phyloP scores from a whole-genome alignment of 2,888 invertebrate species.

The Hoplodrina ambigua region DNA sequence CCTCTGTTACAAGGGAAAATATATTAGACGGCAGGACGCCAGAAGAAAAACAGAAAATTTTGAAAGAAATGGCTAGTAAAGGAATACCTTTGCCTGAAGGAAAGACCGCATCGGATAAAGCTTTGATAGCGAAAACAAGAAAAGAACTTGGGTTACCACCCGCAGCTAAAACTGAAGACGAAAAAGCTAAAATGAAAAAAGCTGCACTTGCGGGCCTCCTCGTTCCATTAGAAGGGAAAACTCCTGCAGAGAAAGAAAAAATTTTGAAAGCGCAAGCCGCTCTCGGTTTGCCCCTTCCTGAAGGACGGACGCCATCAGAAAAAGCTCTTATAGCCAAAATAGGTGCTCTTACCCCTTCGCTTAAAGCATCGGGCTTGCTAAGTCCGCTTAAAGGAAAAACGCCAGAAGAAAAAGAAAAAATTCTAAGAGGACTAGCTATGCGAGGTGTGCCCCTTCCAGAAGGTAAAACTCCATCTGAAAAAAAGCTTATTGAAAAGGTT shows the following conservation, averaged over 20 bases:
- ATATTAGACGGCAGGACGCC: slow-evolving; percentile 36
- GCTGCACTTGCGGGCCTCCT: slow-evolving; percentile 37
- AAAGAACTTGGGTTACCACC: slow-evolving; percentile 46
- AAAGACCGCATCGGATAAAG: slow-evolving; percentile 41
- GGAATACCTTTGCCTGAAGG: slow-evolving; percentile 33
- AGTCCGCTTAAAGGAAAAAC: slow-evolving; percentile 51
- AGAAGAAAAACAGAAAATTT: slow-evolving; percentile 36
- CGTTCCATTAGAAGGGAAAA: slow-evolving; percentile 57
- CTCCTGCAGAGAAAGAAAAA: slow-evolving; percentile 58
- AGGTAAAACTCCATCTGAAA: slow-evolving; percentile 62
- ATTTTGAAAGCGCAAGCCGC: slow-evolving; percentile 57
- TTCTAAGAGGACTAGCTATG: slow-evolving; percentile 56
- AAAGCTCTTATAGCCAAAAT: slow-evolving; percentile 24
- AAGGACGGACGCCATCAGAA: slow-evolving; percentile 66
- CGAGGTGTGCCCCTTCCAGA: slow-evolving; percentile 65
- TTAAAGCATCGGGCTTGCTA: not conserved
- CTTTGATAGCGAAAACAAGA: slow-evolving; percentile 30
- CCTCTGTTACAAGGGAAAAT: slow-evolving; percentile 19
- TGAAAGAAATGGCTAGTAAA: slow-evolving; percentile 35
- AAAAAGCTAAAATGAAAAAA: slow-evolving; percentile 37
- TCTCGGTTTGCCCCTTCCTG: slow-evolving; percentile 63
- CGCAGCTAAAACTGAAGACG: slow-evolving; percentile 22
- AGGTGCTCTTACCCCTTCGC: not conserved
- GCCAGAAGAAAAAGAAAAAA: slow-evolving; percentile 62
- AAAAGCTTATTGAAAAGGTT: slow-evolving; percentile 38